These are phyloP conservation scores for Lasiurus borealis DNA, from an alignment of 2,113 vertebrate genomes.

Conservation along the genomic window DNA sequence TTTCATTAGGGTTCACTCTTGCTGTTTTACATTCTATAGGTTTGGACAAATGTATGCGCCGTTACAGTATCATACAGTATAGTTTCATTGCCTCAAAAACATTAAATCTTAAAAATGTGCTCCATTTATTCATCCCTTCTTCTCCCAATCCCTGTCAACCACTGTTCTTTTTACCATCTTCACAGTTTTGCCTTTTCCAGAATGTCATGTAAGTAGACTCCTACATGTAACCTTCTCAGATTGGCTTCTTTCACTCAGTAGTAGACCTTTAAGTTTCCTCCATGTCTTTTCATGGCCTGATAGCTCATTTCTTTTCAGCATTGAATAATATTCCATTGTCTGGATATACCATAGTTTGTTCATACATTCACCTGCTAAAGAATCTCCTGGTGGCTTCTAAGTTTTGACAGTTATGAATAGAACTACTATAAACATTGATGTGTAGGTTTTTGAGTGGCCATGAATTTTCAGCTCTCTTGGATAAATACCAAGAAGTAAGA, in stretches of 20 bases:
- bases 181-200: not conserved
- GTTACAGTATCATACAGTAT: not conserved
- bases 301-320: not conserved
- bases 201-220: not conserved
- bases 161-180: not conserved
- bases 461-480: too few relatives aligned
- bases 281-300: not conserved
- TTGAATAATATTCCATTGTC: not conserved
- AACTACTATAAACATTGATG: not conserved
- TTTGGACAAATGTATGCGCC: not conserved
- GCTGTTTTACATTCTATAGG: not conserved
- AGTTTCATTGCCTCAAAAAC: not conserved
- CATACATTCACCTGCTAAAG: not conserved
- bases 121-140: not conserved
- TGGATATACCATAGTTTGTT: not conserved
- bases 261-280: not conserved
- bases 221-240: not conserved
- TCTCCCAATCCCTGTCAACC: not conserved
- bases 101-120: not conserved
- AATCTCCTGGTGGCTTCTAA: not conserved
- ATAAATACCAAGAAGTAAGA: not conserved
- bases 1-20: not conserved
- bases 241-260: not conserved
- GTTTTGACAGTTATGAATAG: not conserved
- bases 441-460: not conserved